A percentile compares a stretch with the other conserved stretches of the same genome.
phyloP scores from a whole-genome alignment of 1,140 invertebrate species.

The Ridgeia piscesae region DNA sequence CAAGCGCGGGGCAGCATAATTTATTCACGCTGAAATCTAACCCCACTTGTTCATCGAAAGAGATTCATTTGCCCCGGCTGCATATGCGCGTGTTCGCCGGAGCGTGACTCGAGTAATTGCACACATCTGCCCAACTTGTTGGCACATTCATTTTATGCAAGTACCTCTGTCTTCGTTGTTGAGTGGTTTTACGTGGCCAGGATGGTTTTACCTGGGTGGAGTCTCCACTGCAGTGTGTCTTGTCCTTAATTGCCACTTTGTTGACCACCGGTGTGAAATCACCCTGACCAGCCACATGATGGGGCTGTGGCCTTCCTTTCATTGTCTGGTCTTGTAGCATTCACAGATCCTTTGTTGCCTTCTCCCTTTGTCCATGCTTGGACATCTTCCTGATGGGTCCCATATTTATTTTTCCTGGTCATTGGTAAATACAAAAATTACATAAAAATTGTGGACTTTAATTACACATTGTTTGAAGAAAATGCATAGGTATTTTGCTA shows the following conservation, averaged over 20 bases:
- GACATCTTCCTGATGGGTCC: no score
- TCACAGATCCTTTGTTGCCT: no score
- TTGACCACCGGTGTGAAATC: neutral
- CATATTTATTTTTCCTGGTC: no score
- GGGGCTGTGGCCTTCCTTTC: neutral
- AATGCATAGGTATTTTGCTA: no score
- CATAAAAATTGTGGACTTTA: no score
- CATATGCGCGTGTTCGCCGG: neutral
- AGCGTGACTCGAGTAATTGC: neutral
- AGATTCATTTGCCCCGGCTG: neutral
- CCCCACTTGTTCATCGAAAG: neutral
- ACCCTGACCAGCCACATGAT: no score
- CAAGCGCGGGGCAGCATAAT: neutral
- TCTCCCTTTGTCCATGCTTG: no score
- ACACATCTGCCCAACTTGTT: neutral
- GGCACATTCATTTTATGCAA: neutral
- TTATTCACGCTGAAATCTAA: constrained; percentile 1
- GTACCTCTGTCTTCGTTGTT: neutral
- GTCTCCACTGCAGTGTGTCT: neutral
- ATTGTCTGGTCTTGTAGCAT: neutral
- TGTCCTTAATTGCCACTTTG: neutral
- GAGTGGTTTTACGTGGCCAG: neutral
- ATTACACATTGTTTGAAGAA: no score
- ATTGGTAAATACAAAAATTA: no score
- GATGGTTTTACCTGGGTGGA: neutral